phyloP scores from a whole-genome alignment of 2,797 vertebrate species.

The Aselliscus stoliczkanus region DNA sequence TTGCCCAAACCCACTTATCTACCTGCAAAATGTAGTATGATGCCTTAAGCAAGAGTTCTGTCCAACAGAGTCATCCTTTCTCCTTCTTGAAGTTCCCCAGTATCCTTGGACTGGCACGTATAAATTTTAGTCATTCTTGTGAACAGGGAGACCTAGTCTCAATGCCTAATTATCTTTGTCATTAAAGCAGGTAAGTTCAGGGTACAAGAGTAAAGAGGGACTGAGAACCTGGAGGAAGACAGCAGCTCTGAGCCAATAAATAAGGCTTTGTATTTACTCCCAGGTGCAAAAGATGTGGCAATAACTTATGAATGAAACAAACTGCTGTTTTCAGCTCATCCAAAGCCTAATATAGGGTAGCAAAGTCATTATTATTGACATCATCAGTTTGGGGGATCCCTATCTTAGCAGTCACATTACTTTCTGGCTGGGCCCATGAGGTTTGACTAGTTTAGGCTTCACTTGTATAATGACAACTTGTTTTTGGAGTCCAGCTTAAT shows the following conservation, averaged over 20 bases:
- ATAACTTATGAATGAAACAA: neutral
- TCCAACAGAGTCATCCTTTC: neutral
- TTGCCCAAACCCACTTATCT: neutral
- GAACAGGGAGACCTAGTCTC: neutral
- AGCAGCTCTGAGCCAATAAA: neutral
- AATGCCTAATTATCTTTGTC: neutral
- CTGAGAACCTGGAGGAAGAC: neutral
- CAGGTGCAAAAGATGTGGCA: neutral
- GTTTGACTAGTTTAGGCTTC: neutral
- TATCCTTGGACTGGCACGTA: neutral
- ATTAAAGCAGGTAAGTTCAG: neutral
- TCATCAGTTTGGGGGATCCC: neutral
- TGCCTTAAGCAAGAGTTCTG: neutral
- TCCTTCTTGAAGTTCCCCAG: neutral
- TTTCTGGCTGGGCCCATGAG: neutral
- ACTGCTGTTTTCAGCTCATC: neutral
- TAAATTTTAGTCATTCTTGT: neutral
- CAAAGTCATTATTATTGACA: neutral
- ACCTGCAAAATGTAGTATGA: neutral
- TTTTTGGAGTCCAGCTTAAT: neutral
- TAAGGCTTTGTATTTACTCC: neutral
- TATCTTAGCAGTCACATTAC: neutral
- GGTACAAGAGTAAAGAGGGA: neutral
- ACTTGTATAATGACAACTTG: neutral
- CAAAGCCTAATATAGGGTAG: neutral